phyloP scores from a whole-genome alignment of 2,888 invertebrate species.

The Rhaphigaster nebulosa region DNA sequence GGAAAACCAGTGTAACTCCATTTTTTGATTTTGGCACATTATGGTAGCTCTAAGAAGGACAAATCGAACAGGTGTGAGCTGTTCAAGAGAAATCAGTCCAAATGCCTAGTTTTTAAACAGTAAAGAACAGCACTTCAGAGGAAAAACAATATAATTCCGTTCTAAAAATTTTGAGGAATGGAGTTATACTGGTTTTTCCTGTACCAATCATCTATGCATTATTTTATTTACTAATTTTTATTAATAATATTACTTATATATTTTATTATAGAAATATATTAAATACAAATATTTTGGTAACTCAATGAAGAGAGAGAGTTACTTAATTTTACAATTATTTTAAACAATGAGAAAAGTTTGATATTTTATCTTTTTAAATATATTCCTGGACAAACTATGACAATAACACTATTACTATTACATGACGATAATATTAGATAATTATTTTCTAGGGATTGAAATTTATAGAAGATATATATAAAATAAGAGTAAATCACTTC shows the following conservation, averaged over 20 bases:
- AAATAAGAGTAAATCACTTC: constrained; percentile 31
- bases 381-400: background rate
- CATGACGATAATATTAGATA: background rate
- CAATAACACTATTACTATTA: background rate
- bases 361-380: background rate
- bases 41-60: no score
- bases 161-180: no score
- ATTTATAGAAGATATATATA: constrained; percentile 45
- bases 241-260: background rate
- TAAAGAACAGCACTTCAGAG: no score
- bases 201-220: no score
- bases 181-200: no score
- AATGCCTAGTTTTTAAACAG: no score
- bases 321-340: background rate
- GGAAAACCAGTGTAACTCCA: no score
- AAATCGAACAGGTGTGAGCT: no score
- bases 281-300: background rate
- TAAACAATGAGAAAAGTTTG: background rate
- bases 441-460: constrained; percentile 36
- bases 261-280: no score
- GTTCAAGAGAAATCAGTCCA: no score
- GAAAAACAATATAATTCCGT: no score
- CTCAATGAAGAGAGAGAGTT: background rate
- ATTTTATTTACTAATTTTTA: background rate
- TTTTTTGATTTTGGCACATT: no score